Percentiles rank a stretch among this genome's conserved stretches.
These are phyloP conservation scores for Elysia crispata DNA, from an alignment of 2,888 invertebrate genomes.

Conservation along the genomic window DNA sequence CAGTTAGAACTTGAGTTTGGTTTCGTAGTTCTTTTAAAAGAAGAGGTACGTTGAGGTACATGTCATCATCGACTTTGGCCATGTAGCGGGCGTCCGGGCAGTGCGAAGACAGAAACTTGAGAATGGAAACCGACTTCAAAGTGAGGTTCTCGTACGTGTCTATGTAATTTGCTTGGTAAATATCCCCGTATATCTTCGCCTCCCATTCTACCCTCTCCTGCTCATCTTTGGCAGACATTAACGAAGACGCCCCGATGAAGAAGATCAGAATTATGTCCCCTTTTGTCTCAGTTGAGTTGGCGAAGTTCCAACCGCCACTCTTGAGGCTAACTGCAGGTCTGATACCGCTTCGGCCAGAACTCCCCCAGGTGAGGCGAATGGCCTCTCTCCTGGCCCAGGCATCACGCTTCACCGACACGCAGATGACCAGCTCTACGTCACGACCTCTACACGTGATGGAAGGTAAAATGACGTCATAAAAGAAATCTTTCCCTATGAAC, in stretches of 20 bases:
- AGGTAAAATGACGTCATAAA: no score
- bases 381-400: constrained; percentile 63
- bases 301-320: background rate
- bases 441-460: background rate
- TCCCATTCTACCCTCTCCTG: constrained; percentile 57
- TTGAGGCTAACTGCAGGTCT: background rate
- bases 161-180: constrained; percentile 73
- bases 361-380: constrained; percentile 74
- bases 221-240: constrained; percentile 53
- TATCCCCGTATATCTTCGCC: constrained; percentile 61
- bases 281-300: constrained; percentile 40
- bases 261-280: constrained; percentile 61
- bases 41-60: constrained; percentile 59
- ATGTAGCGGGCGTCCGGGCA: constrained; percentile 74
- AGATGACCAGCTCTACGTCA: constrained; percentile 56
- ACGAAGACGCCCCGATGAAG: constrained; percentile 53
- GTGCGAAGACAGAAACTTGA: constrained; percentile 76
- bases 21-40: constrained; percentile 51
- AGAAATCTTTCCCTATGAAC: no score
- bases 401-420: constrained; percentile 64
- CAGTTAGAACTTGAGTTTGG: background rate
- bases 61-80: constrained; percentile 75
- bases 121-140: constrained; percentile 77
- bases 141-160: constrained; percentile 78
- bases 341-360: constrained; percentile 49